Evolutionary conservation across 2,113 vertebrate genomes (phyloP).

Genomic region (Lasiurus borealis): DNA sequence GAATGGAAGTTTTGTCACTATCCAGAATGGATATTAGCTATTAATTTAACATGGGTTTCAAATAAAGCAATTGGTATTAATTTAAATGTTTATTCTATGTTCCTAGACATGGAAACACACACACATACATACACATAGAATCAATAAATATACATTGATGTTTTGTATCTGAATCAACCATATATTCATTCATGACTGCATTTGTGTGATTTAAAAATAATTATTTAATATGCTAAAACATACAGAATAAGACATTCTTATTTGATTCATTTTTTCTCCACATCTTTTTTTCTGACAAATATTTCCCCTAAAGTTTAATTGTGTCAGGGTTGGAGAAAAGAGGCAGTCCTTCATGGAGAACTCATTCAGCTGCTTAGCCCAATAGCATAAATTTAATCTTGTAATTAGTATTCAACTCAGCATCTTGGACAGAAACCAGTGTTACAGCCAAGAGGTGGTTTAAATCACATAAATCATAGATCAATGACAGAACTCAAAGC

Average conservation of each 20-base stretch:
- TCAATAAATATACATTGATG: not conserved
- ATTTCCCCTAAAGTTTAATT: conserved; percentile 79
- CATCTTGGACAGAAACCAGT: conserved; percentile 91
- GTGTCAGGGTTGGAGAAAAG: conserved; percentile 81
- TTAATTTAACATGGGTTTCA: conserved; percentile 52
- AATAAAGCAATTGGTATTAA: conserved; percentile 46
- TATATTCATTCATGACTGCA: not conserved
- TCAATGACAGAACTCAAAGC: conserved; percentile 92
- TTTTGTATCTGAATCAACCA: conserved; percentile 53
- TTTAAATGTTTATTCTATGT: conserved; percentile 58
- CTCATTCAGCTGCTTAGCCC: conserved; percentile 89
- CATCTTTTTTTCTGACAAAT: conserved; percentile 48
- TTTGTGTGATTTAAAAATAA: conserved; percentile 55
- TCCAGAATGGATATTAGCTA: not conserved
- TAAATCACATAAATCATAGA: conserved; percentile 94
- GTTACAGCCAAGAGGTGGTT: conserved; percentile 92
- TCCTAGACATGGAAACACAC: not conserved
- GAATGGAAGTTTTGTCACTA: conserved; percentile 21
- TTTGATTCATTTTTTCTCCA: conserved; percentile 67
- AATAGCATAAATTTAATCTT: conserved; percentile 93
- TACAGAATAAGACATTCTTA: conserved; percentile 73
- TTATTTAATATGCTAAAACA: conserved; percentile 68
- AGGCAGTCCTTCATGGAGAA: conserved; percentile 86
- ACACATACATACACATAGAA: not conserved
- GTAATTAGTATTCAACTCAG: conserved; percentile 94